Evolutionary conservation across 1,140 invertebrate species (phyloP).

Genomic region (Pseudoatta argentina): DNA sequence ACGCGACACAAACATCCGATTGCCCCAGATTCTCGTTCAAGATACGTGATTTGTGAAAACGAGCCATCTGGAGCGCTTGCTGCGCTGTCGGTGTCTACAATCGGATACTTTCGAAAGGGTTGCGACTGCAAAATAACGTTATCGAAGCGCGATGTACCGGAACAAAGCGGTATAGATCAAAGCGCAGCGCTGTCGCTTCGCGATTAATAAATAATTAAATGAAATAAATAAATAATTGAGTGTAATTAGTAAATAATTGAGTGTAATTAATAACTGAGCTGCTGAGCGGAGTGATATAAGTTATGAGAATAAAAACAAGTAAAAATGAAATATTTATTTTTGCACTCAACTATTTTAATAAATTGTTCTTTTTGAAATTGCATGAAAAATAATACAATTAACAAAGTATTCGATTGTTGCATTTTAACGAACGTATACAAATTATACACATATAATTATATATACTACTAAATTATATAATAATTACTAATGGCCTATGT

Average conservation of each 20-base stretch:
- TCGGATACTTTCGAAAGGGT: slow-evolving; percentile 39
- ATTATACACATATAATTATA: too few relatives aligned
- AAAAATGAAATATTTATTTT: not conserved
- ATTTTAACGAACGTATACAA: not conserved
- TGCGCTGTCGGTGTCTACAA: slow-evolving; percentile 17
- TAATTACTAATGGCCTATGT: not conserved
- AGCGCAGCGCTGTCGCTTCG: slow-evolving; percentile 19
- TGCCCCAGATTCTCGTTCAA: slow-evolving; percentile 53
- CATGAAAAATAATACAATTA: not conserved
- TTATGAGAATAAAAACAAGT: not conserved
- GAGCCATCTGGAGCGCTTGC: slow-evolving; percentile 37
- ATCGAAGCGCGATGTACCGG: slow-evolving; percentile 21
- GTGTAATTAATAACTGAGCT: not conserved
- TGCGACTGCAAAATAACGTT: slow-evolving; percentile 45
- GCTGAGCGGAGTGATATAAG: not conserved
- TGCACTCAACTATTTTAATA: not conserved
- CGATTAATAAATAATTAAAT: slow-evolving; percentile 23
- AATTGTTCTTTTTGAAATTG: not conserved
- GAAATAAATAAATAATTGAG: not conserved
- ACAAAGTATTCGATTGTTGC: not conserved
- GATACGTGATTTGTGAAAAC: slow-evolving; percentile 60
- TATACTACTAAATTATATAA: too few relatives aligned
- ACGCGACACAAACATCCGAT: slow-evolving; percentile 58
- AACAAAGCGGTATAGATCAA: not conserved
- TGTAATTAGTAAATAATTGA: slow-evolving; percentile 13